These are phyloP conservation scores for Palloptera scutellata DNA, from an alignment of 2,888 invertebrate species.

Conservation along the genomic window DNA sequence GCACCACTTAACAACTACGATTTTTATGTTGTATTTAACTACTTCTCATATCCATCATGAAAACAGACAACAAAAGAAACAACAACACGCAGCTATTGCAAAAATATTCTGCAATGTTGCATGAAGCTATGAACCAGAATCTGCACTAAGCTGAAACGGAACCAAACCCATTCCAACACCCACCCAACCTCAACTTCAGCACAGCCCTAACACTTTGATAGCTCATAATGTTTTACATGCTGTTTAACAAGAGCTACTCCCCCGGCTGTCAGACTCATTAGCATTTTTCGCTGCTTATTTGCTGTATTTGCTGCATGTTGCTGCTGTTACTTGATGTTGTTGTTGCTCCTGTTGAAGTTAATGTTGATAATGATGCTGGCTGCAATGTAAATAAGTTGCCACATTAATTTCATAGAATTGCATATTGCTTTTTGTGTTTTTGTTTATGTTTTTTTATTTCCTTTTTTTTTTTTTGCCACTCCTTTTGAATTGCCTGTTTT, in stretches of 20 bases:
- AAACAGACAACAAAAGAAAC: no score
- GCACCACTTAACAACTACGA: no score
- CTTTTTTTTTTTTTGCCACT: not conserved
- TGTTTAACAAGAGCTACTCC: constrained; percentile 31
- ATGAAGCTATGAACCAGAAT: no score
- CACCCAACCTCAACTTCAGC: not conserved
- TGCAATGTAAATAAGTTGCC: not conserved
- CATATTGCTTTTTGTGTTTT: not conserved
- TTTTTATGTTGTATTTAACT: no score
- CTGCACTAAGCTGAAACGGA: no score
- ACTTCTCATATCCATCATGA: no score
- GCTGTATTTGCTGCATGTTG: constrained; percentile 2
- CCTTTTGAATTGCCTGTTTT: no score
- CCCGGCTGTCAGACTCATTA: constrained; percentile 37
- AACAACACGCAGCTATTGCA: no score
- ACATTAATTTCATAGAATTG: not conserved
- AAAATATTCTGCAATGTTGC: no score
- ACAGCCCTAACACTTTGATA: constrained; percentile 23
- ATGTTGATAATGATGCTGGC: not conserved
- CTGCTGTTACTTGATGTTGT: not conserved
- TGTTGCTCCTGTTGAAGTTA: constrained; percentile 8
- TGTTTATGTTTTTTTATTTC: not conserved
- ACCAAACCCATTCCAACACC: constrained; percentile 6
- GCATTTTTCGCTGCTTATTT: constrained; percentile 29
- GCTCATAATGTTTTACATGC: constrained; percentile 37